phyloP scores from a whole-genome alignment of 2,888 invertebrate genomes.

The Stenodema calcarata region DNA sequence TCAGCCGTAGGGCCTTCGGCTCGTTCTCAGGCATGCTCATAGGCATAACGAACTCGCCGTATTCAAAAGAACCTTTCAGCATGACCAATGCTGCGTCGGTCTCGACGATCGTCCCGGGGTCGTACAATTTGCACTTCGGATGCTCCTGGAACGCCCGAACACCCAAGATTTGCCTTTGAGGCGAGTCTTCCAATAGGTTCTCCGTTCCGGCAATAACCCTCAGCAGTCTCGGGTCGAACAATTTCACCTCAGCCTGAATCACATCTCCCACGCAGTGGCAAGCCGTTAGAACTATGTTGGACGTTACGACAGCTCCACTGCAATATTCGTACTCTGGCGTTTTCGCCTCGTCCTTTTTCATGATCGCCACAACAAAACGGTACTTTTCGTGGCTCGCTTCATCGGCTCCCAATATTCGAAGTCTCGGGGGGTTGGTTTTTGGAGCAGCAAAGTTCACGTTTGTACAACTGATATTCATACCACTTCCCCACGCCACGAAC shows the following conservation, averaged over 20 bases:
- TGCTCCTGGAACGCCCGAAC: background rate
- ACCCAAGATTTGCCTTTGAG: background rate
- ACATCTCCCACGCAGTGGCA: background rate
- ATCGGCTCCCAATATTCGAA: background rate
- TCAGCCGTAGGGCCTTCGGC: background rate
- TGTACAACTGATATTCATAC: background rate
- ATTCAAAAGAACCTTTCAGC: background rate
- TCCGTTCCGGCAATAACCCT: background rate
- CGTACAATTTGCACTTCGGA: background rate
- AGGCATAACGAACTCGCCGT: background rate
- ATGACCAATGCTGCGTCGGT: background rate
- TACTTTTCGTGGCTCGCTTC: background rate
- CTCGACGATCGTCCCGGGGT: background rate
- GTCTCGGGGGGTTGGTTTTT: background rate
- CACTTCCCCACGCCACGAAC: background rate
- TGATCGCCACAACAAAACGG: background rate
- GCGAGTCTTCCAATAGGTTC: background rate
- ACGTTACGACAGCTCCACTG: background rate
- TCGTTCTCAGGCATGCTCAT: background rate
- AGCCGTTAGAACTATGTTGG: background rate
- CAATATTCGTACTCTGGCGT: background rate
- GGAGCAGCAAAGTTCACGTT: background rate
- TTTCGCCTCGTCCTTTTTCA: background rate
- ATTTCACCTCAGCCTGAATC: background rate
- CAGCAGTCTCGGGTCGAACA: background rate